Base-by-base conservation (phyloP, 2,113 vertebrate genomes). In the Etheostoma cragini region DNA sequence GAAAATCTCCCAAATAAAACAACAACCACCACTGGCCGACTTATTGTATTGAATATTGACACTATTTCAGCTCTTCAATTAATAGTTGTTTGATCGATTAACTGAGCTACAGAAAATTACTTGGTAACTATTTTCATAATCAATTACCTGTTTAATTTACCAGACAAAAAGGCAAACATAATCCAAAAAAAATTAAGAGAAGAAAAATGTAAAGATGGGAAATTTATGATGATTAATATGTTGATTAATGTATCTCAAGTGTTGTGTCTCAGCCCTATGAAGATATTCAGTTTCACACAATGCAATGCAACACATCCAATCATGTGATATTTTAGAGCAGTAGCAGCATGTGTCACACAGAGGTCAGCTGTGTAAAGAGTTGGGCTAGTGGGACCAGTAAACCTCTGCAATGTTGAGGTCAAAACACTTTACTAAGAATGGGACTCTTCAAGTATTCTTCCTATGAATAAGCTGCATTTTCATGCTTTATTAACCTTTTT, bases 291-390 rank as follows among this genome's bases (percentile, higher is more conserved):
- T 50, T 77, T 76, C n/a, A 61, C 17, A 42, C 61, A 81, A 35
- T 38, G 38, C 38, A 38, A 38, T 60, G 67, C 62, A 75, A 21
- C n/a, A 26, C 12, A 46, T 64, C 42, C 16, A 21, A 19, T 70
- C 45, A 64, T 54, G 46, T 74, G 64, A 61, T 54, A 30, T 66
- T 60, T 26, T 16, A 62, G 45, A 81, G 45, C 64, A 35, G 56
- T 30, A 54, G 47, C 56, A 69, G 50, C 67, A 76, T n/a, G n/a
- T n/a, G 60, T 60, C 47, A 73, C 19, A 38, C 63, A n/a, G 65
- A 56, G 64, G 63, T 63, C 53, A 77, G 64, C 69, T 56, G 62
- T 38, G 56, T 52, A 47, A 71, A 19, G 53, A 68, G 38, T 5
- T 42, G 22, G 58, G 75, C 57, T 24, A 42, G 46, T 11, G 53